Evolutionary conservation across 2,797 vertebrate genomes (phyloP).

Genomic region (Heteromormyrus szaboi): DNA sequence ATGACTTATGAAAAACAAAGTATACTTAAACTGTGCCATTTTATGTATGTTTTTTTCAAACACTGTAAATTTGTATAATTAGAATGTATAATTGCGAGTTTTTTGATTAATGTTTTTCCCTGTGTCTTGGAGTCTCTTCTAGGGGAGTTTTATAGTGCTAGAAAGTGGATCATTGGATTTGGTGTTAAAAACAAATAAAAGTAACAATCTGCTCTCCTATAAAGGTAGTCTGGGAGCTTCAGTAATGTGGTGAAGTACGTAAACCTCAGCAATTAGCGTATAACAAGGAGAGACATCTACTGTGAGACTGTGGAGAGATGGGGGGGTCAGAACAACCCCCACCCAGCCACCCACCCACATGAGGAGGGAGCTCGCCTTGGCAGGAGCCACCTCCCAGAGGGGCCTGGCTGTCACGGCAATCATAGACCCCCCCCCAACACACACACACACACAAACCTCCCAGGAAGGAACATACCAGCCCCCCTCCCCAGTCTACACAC

Average conservation of each 20-base stretch:
- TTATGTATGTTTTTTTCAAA: not conserved
- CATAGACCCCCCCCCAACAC: too few species aligned
- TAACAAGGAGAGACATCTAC: not conserved
- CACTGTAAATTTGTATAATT: not conserved
- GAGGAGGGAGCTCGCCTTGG: not conserved
- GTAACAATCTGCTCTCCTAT: not conserved
- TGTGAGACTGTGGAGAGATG: not conserved
- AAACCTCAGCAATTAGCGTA: not conserved
- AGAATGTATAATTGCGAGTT: not conserved
- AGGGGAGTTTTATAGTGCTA: not conserved
- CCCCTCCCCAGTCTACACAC: not conserved
- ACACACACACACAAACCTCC: not conserved
- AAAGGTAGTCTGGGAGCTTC: not conserved
- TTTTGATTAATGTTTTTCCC: not conserved
- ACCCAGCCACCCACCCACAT: not conserved
- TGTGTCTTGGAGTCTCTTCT: not conserved
- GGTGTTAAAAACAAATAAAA: not conserved
- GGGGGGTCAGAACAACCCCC: not conserved
- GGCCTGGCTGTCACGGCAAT: not conserved
- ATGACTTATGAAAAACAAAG: not conserved
- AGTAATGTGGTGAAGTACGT: not conserved
- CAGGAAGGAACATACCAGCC: not conserved
- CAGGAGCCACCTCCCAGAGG: not conserved
- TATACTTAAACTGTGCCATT: not conserved
- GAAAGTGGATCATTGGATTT: not conserved